phyloP scores from a whole-genome alignment of 2,113 vertebrate species.

The Parotia lawesii region DNA sequence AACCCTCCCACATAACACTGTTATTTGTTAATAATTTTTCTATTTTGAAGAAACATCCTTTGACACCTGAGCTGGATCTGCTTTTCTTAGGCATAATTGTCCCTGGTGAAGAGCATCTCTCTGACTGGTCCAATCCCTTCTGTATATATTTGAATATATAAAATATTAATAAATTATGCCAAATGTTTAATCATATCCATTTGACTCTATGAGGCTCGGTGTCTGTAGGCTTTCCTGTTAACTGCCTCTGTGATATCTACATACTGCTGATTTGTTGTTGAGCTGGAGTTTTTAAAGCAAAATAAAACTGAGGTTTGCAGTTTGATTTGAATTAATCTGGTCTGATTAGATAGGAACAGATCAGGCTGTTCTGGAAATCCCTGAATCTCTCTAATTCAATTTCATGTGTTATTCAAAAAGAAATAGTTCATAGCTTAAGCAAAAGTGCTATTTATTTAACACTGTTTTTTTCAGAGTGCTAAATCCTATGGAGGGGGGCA shows the following conservation, averaged over 20 bases:
- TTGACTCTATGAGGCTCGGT: not conserved
- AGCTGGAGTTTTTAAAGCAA: conserved; percentile 39
- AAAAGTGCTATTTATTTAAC: conserved; percentile 2
- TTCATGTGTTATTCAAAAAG: conserved; percentile 16
- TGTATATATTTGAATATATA: conserved; percentile 56
- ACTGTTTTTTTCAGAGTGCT: not conserved
- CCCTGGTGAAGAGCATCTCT: not conserved
- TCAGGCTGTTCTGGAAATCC: conserved; percentile 6
- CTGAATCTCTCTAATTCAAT: not conserved
- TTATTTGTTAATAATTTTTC: conserved; percentile 31
- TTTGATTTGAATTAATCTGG: conserved; percentile 30
- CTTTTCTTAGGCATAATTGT: conserved; percentile 30
- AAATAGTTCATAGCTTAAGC: not conserved
- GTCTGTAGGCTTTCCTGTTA: conserved; percentile 6
- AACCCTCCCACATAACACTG: not conserved
- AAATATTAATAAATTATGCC: conserved; percentile 48
- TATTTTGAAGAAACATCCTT: conserved; percentile 24
- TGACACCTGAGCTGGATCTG: conserved; percentile 15
- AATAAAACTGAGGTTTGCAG: conserved; percentile 35
- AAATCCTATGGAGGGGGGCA: not conserved
- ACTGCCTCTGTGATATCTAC: conserved; percentile 13
- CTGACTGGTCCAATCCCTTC: not conserved
- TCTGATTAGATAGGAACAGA: conserved; percentile 18
- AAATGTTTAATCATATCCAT: conserved; percentile 42
- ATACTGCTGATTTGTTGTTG: conserved; percentile 42